Conservation (phyloP, 2,113 vertebrate genomes). For the Melospiza georgiana region DNA sequence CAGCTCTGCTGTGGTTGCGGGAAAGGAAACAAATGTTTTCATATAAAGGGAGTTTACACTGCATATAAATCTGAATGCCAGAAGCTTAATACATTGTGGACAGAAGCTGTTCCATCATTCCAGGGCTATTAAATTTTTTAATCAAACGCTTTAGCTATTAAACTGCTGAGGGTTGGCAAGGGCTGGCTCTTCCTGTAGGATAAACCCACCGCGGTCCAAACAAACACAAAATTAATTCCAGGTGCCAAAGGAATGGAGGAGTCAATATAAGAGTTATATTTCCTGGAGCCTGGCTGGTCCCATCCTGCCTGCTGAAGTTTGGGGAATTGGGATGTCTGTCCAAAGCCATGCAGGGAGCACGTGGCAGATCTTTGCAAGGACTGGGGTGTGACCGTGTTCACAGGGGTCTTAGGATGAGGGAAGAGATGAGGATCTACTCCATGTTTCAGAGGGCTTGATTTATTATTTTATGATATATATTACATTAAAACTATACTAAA, state of each 20-base stretch:
- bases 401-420: too few species aligned
- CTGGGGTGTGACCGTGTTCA: too few species aligned
- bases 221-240: slow-evolving; percentile 52
- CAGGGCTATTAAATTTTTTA: slow-evolving; percentile 72
- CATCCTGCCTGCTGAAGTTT: background rate
- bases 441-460: too few species aligned
- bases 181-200: slow-evolving; percentile 21
- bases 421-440: too few species aligned
- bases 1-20: background rate
- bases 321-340: too few species aligned
- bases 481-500: too few species aligned
- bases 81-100: slow-evolving; percentile 24
- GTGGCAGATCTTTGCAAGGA: fast-evolving
- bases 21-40: slow-evolving; percentile 46
- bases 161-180: slow-evolving; percentile 69
- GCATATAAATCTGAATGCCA: background rate
- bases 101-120: slow-evolving; percentile 43
- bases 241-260: background rate
- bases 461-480: too few species aligned
- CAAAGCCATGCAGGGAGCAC: fast-evolving
- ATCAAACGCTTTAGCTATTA: slow-evolving; percentile 74
- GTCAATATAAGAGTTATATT: background rate
- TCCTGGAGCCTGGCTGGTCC: background rate
- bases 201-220: slow-evolving; percentile 26
- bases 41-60: slow-evolving; percentile 28